These are phyloP conservation scores for Liolophura sinensis DNA, from an alignment of 1,140 invertebrate species.

Conservation along the genomic window DNA sequence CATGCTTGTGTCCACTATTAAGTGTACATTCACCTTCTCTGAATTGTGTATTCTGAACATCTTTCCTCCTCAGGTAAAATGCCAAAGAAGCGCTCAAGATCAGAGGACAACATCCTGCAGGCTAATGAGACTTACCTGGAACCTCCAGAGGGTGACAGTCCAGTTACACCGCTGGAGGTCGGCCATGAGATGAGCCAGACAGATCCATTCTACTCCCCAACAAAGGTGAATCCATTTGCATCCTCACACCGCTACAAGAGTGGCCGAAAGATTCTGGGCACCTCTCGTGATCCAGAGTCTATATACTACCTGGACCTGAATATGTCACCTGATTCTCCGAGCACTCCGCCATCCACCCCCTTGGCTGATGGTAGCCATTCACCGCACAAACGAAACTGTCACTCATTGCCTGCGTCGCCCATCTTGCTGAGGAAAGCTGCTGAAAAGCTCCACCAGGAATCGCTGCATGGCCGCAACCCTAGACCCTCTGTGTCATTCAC, in stretches of 20 bases:
- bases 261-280: slow-evolving; percentile 47
- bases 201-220: slow-evolving; percentile 53
- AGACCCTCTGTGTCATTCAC: slow-evolving; percentile 22
- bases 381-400: slow-evolving; percentile 27
- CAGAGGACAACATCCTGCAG: slow-evolving; percentile 51
- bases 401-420: slow-evolving; percentile 50
- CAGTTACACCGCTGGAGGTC: slow-evolving; percentile 42
- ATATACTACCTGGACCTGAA: slow-evolving; percentile 33
- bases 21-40: no score
- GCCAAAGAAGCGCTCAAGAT: slow-evolving; percentile 44
- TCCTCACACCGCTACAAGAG: slow-evolving; percentile 37
- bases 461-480: slow-evolving; percentile 36
- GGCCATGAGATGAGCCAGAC: slow-evolving; percentile 55
- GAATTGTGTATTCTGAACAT: not conserved
- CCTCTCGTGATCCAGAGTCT: slow-evolving; percentile 26
- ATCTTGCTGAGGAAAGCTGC: slow-evolving; percentile 45
- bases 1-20: not conserved
- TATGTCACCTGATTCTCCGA: slow-evolving; percentile 32
- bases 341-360: slow-evolving; percentile 43
- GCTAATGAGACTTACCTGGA: slow-evolving; percentile 23
- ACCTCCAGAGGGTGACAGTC: slow-evolving; percentile 15
- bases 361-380: slow-evolving; percentile 18
- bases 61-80: slow-evolving; percentile 8
- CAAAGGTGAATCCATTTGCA: slow-evolving; percentile 50
- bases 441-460: slow-evolving; percentile 47